Base-by-base conservation (phyloP, 2,888 invertebrate species). In the Nematopogon swammerdamellus region DNA sequence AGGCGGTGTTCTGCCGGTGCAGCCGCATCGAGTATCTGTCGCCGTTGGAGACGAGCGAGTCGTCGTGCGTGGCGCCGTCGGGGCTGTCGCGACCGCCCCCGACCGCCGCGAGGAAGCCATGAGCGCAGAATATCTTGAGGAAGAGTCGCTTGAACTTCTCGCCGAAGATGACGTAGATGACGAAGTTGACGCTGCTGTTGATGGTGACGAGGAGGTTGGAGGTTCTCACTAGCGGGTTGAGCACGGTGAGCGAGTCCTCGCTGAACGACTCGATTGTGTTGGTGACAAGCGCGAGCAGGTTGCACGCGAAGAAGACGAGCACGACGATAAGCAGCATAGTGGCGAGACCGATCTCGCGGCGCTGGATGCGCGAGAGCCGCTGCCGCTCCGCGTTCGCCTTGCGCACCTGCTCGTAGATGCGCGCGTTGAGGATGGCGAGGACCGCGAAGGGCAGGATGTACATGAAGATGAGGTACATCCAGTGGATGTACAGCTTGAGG, bases 111-210 rank as follows among this genome's bases (percentile, higher is more conserved):
- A 74, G 67, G 50, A 79, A 59, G 16, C 76, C 74, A 45, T 82
- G 73, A 58, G 85, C 86, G 71, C 91, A 91, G 77, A 91, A 91
- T 70, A 90, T 82, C 69, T 88, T 81, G 57, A 92, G 73, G 69
- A 95, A 93, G 56, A 95, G 85, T 53, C 91, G 82, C 66, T 94
- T 92, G 77, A 97, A 97, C 69, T 97, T 97, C 68, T 97, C 94
- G 1, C 97, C 97, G 69, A 97, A 97, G 57, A 96, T 96, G 56
- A 97, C 96, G 79, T 98, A 98, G 60, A 98, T 95, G 56, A 98
- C 87, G 70, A 98, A 97, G 76, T 98, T 98, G 54, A 97, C 93
- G 64, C 96, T 95, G 63, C 96, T 96, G 80, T 98, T 98, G 67
- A 97, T 88, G 55, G 95, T 97, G 50, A 98, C 96, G 54, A 97